A percentile compares a stretch with the other conserved stretches of the same genome.
These are phyloP conservation scores for Drosophila mimetica DNA, from an alignment of 2,888 invertebrate genomes.

Conservation along the genomic window DNA sequence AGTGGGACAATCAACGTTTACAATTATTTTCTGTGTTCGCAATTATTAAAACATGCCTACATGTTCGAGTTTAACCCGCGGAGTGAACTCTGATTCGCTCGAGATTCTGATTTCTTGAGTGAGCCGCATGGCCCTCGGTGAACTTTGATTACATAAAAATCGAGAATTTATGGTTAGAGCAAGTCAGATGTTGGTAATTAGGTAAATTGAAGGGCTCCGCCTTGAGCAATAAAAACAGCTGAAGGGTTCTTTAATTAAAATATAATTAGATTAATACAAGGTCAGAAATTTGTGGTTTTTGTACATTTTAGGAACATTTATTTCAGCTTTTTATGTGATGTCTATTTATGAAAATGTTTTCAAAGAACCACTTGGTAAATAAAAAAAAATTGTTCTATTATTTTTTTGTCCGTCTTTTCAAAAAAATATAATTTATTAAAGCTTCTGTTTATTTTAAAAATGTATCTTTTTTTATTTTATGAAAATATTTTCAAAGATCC, in stretches of 20 bases:
- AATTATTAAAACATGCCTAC: slow-evolving; percentile 39
- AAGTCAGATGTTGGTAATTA: slow-evolving; percentile 29
- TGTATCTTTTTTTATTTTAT: too few species aligned
- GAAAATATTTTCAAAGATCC: too few species aligned
- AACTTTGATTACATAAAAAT: slow-evolving; percentile 39
- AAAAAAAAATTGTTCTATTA: too few species aligned
- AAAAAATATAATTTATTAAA: too few species aligned
- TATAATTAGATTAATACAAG: slow-evolving; percentile 3
- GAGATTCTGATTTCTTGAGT: slow-evolving; percentile 21
- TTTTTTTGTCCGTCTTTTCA: too few species aligned
- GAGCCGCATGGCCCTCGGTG: slow-evolving; percentile 23
- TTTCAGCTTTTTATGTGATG: not conserved
- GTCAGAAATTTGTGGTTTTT: not conserved
- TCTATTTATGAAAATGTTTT: too few species aligned
- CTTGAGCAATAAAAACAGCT: not conserved
- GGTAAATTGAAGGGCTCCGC: slow-evolving; percentile 18
- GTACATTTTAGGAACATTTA: not conserved
- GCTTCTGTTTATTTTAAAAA: not conserved
- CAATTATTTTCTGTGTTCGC: slow-evolving; percentile 38
- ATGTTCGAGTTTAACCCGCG: slow-evolving; percentile 18
- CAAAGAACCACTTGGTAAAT: too few species aligned
- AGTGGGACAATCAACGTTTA: slow-evolving; percentile 33
- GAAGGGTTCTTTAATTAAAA: slow-evolving; percentile 20
- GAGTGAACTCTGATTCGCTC: slow-evolving; percentile 32
- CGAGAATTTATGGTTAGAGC: slow-evolving; percentile 15